Percentiles rank a stretch among this genome's conserved stretches.
Evolutionary conservation across 2,888 invertebrate genomes (phyloP).

Genomic region (Amphipoea lucens): DNA sequence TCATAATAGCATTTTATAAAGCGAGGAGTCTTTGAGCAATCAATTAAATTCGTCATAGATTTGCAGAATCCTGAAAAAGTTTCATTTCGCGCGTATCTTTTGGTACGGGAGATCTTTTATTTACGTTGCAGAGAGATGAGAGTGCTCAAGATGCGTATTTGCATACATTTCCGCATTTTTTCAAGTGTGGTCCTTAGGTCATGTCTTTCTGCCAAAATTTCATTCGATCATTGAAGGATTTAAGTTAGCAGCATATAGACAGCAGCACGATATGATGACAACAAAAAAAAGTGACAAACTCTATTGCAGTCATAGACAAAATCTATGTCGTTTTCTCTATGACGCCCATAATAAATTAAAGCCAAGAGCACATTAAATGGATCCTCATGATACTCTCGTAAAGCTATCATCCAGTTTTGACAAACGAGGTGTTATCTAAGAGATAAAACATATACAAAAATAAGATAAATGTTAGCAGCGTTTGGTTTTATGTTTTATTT

Average conservation of each 20-base stretch:
- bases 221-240: neutral
- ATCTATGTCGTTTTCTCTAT: neutral
- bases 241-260: neutral
- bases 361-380: slow-evolving; percentile 27
- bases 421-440: slow-evolving; percentile 56
- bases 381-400: slow-evolving; percentile 51
- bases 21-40: no score
- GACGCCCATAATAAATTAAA: slow-evolving; percentile 39
- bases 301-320: slow-evolving; percentile 14
- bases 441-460: slow-evolving; percentile 42
- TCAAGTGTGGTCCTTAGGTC: no score
- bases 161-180: neutral
- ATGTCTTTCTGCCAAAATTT: neutral
- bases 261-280: neutral
- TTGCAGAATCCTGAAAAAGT: neutral
- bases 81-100: neutral
- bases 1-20: no score
- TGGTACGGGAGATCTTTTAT: neutral
- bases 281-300: neutral
- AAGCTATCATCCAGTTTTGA: slow-evolving; percentile 57
- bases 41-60: neutral
- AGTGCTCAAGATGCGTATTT: neutral
- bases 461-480: slow-evolving; percentile 46
- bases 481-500: slow-evolving; percentile 50
- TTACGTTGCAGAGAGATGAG: neutral